These are phyloP conservation scores for Tenthredo distinguenda DNA, from an alignment of 2,888 invertebrate genomes.

Conservation along the genomic window DNA sequence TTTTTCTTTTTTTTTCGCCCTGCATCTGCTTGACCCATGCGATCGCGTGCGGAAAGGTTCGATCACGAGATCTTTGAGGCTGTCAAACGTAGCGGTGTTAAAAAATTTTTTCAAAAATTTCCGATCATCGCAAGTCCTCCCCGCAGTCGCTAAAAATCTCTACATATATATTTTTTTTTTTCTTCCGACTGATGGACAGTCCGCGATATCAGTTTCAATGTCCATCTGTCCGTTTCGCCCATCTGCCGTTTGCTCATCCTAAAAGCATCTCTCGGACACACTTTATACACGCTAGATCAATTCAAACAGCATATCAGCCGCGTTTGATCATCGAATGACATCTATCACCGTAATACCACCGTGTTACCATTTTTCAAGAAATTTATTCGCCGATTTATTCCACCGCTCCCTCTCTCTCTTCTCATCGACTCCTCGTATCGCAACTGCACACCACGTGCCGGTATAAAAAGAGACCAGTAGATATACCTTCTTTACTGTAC, in stretches of 20 bases:
- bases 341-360: too few relatives aligned
- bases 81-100: not conserved
- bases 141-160: not conserved
- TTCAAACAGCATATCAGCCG: slow-evolving; percentile 33
- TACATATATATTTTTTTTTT: not conserved
- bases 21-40: slow-evolving; percentile 32
- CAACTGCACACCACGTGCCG: slow-evolving; percentile 27
- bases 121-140: not conserved
- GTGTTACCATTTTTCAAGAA: not conserved
- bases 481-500: slow-evolving; percentile 19
- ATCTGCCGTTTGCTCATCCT: slow-evolving; percentile 52
- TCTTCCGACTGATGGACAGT: slow-evolving; percentile 23
- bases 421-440: too few relatives aligned
- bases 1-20: not conserved
- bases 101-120: not conserved
- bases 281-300: slow-evolving; percentile 1
- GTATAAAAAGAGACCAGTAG: not conserved
- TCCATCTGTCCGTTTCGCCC: slow-evolving; percentile 47
- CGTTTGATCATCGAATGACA: slow-evolving; percentile 26
- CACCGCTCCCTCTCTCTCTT: slow-evolving; percentile 16
- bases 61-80: not conserved
- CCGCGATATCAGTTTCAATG: slow-evolving; percentile 49
- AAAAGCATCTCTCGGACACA: slow-evolving; percentile 40
- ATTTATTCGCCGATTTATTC: not conserved
- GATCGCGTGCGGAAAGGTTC: not conserved